phyloP scores from a whole-genome alignment of 2,797 vertebrate genomes.

The Chrysocyon brachyurus region DNA sequence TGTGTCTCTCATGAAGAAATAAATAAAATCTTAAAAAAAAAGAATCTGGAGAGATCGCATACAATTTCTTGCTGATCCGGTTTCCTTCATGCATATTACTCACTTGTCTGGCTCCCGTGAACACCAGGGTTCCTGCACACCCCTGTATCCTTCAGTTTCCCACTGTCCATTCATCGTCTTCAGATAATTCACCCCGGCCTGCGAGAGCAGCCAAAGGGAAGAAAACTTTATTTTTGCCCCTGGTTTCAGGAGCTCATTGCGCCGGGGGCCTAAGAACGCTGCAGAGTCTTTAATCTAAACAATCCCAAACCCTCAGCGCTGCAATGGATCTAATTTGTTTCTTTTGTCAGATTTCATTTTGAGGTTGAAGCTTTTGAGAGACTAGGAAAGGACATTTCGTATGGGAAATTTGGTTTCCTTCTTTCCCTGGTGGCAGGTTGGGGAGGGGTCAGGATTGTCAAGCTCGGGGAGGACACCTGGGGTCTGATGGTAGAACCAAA shows the following conservation, averaged over 20 bases:
- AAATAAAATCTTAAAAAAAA: too few species aligned
- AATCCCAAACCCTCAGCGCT: constrained; percentile 4
- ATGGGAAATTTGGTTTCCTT: constrained; percentile 67
- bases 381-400: constrained; percentile 44
- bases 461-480: not conserved
- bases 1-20: too few species aligned
- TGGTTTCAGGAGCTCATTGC: not conserved
- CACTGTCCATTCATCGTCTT: not conserved
- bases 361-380: constrained; percentile 59
- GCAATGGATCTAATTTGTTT: constrained; percentile 71
- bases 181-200: accelerated
- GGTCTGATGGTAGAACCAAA: not conserved
- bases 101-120: not conserved
- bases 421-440: constrained; percentile 1
- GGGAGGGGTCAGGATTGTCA: constrained; percentile 5
- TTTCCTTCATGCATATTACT: not conserved
- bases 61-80: not conserved
- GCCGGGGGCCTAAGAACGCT: not conserved
- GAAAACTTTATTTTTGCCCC: not conserved
- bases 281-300: constrained; percentile 26
- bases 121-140: not conserved
- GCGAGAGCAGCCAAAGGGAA: not conserved
- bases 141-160: not conserved
- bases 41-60: not conserved
- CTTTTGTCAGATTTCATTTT: constrained; percentile 75